phyloP scores from a whole-genome alignment of 2,888 invertebrate species.

The Tenodera sinensis region DNA sequence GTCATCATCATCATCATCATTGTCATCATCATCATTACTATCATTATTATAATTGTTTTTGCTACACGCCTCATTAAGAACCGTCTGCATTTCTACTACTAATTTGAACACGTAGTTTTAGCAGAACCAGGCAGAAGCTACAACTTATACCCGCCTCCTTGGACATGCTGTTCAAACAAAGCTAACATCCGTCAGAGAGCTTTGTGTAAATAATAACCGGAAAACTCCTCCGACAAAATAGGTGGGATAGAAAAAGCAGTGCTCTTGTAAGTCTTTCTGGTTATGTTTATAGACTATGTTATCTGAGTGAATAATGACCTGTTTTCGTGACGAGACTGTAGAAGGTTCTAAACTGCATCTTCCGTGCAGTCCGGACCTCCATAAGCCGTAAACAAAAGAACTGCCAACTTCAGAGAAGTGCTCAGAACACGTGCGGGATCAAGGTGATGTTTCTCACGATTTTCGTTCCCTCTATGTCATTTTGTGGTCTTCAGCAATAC shows the following conservation, averaged over 20 bases:
- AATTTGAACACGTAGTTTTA: too few species aligned
- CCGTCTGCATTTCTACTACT: too few species aligned
- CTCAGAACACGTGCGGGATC: not conserved
- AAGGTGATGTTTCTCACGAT: not conserved
- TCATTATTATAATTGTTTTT: too few species aligned
- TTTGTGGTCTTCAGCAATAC: not conserved
- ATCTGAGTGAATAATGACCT: not conserved
- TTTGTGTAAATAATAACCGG: not conserved
- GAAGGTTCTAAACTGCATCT: not conserved
- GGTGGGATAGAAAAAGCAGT: not conserved
- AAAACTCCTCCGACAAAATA: not conserved
- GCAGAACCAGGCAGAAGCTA: too few species aligned
- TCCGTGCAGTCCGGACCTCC: not conserved
- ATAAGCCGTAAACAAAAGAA: not conserved
- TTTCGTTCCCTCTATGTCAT: not conserved
- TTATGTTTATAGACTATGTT: not conserved
- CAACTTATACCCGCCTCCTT: too few species aligned
- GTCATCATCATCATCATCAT: too few species aligned
- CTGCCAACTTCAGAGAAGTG: not conserved
- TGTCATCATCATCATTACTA: too few species aligned
- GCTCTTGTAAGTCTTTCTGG: not conserved
- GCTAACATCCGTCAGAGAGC: not conserved
- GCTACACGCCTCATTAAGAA: too few species aligned
- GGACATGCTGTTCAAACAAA: too few species aligned
- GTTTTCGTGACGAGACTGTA: not conserved